Percentiles rank a stretch among this genome's conserved stretches.
Conservation (phyloP, 2,888 invertebrate species). For the Falcaria lacertinaria region DNA sequence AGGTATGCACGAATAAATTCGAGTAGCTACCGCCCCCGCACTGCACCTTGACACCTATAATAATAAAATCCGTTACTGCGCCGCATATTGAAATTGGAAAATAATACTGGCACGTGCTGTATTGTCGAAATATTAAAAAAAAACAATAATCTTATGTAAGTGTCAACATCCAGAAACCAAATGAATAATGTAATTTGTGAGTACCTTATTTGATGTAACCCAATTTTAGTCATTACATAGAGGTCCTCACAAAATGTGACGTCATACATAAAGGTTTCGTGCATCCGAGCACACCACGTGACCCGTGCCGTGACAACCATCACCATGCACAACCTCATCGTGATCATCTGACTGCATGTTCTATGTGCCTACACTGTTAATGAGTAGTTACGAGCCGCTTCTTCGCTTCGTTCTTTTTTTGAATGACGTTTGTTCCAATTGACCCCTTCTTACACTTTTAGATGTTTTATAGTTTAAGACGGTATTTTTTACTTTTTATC, state of each 20-base stretch:
- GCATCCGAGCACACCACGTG: constrained; percentile 15
- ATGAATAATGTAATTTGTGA: not conserved
- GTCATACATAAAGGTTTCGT: constrained; percentile 14
- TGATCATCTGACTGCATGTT: constrained; percentile 41
- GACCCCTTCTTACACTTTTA: constrained; percentile 28
- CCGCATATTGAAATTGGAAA: no score
- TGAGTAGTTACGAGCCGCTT: constrained; percentile 59
- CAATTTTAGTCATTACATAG: not conserved
- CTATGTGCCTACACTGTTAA: constrained; percentile 59
- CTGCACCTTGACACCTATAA: no score
- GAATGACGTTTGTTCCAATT: constrained; percentile 25
- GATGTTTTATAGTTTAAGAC: constrained; percentile 29
- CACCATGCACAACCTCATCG: constrained; percentile 68
- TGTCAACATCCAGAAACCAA: no score
- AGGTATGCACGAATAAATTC: no score
- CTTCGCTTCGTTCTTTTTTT: constrained; percentile 53
- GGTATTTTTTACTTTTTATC: constrained; percentile 2
- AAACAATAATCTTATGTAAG: no score
- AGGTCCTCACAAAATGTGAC: not conserved
- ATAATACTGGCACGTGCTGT: no score
- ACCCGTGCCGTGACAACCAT: constrained; percentile 62
- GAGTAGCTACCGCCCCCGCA: no score
- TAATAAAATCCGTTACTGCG: no score
- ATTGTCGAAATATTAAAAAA: no score
- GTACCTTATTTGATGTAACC: not conserved